phyloP scores from a whole-genome alignment of 2,888 invertebrate species.

The Chirona hameri region DNA sequence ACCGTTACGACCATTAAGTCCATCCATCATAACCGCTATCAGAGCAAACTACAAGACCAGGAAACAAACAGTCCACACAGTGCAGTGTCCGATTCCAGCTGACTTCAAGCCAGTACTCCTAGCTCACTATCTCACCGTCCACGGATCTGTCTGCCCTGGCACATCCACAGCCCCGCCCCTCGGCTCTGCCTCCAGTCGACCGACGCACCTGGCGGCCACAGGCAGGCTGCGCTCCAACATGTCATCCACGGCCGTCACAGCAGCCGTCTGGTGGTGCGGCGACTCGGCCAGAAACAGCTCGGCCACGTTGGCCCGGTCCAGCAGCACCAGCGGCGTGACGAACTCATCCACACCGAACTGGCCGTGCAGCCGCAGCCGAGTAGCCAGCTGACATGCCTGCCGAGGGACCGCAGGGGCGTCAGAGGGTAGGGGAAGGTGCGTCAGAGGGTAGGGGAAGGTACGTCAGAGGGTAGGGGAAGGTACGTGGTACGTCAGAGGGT shows the following conservation, averaged over 20 bases:
- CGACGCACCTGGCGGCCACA: neutral
- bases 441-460: neutral
- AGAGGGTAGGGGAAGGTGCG: neutral
- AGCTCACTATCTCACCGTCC: too few relatives aligned
- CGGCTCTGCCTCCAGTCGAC: too few relatives aligned
- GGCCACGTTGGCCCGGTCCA: slow-evolving; percentile 5
- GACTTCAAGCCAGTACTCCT: too few relatives aligned
- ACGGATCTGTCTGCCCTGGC: too few relatives aligned
- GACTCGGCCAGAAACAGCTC: neutral
- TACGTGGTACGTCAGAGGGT: too few relatives aligned
- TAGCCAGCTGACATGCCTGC: slow-evolving; percentile 8
- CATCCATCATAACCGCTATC: too few relatives aligned
- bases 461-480: neutral
- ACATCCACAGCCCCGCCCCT: too few relatives aligned
- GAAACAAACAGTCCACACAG: too few relatives aligned
- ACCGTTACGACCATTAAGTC: too few relatives aligned
- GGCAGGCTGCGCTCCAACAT: slow-evolving; percentile 3
- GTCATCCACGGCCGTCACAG: neutral
- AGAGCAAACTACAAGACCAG: too few relatives aligned
- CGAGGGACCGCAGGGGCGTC: neutral
- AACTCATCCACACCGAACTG: neutral
- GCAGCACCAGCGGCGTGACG: slow-evolving; percentile 13
- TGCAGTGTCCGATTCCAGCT: too few relatives aligned
- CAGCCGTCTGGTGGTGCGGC: neutral
- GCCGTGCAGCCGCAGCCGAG: neutral